A percentile compares a stretch with the other conserved stretches of the same genome.
These are phyloP conservation scores for Odontocerum albicorne DNA, from an alignment of 2,888 invertebrate species.

Conservation along the genomic window DNA sequence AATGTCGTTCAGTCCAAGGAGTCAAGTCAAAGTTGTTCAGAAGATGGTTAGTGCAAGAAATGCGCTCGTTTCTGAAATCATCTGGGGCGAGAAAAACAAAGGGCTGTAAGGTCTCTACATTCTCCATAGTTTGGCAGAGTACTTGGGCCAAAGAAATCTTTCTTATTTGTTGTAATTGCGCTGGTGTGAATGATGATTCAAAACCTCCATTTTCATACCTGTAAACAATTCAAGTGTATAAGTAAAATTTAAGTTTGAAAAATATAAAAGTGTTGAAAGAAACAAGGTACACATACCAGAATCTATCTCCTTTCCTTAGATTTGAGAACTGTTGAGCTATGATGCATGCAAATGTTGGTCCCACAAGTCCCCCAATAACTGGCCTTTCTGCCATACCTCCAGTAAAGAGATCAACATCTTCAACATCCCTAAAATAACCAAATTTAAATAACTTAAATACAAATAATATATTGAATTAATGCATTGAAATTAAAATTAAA, in stretches of 20 bases:
- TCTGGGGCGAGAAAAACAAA: conserved; percentile 69
- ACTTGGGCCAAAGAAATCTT: conserved; percentile 72
- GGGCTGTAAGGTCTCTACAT: conserved; percentile 68
- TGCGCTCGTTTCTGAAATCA: conserved; percentile 59
- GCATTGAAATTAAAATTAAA: no score
- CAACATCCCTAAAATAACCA: conserved; percentile 61
- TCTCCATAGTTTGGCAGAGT: conserved; percentile 66
- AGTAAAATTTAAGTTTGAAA: neutral
- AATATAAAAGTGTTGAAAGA: neutral
- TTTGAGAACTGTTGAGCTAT: conserved; percentile 84
- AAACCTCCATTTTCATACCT: conserved; percentile 78
- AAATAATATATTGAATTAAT: no score
- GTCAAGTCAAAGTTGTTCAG: conserved; percentile 62
- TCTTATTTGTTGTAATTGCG: conserved; percentile 74
- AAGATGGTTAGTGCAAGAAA: conserved; percentile 58
- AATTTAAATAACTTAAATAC: neutral
- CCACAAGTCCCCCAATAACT: conserved; percentile 77
- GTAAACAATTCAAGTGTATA: conserved; percentile 35
- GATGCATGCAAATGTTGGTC: conserved; percentile 86
- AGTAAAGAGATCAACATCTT: conserved; percentile 83
- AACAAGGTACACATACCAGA: conserved; percentile 58
- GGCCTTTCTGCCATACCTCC: conserved; percentile 83
- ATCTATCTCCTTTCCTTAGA: conserved; percentile 74
- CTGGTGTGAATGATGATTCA: conserved; percentile 73
- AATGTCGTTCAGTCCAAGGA: conserved; percentile 61